These are phyloP conservation scores for Muricea muricata DNA, from an alignment of 92 coral and sea anemone species.

Conservation along the genomic window DNA sequence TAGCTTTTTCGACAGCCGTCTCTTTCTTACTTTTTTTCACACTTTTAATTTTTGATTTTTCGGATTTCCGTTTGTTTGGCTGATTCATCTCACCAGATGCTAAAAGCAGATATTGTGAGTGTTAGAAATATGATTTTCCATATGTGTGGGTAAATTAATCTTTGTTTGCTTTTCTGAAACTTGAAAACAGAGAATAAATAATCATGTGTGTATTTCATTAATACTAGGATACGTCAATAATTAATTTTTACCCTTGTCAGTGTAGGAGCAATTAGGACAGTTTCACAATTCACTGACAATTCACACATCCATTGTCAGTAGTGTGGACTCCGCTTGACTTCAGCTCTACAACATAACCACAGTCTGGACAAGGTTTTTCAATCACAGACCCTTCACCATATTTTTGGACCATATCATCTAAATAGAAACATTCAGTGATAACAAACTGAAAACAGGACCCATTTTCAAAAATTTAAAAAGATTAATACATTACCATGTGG, in stretches of 20 bases:
- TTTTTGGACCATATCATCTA: conserved; percentile 28
- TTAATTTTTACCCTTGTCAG: conserved; percentile 1
- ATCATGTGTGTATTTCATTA: no score
- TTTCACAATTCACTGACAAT: conserved; percentile 35
- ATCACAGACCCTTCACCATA: conserved; percentile 37
- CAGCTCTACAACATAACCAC: conserved; percentile 37
- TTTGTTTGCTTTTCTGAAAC: no score
- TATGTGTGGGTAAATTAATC: no score
- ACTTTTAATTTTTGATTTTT: no score
- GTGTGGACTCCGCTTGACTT: conserved; percentile 28
- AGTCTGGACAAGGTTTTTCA: conserved; percentile 34
- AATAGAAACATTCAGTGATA: not conserved
- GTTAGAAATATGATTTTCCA: no score
- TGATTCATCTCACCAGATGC: no score
- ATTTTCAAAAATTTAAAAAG: no score
- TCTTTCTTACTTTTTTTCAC: no score
- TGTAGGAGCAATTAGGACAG: conserved; percentile 37
- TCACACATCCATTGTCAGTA: conserved; percentile 20
- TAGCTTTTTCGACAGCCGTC: no score
- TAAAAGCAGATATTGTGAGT: no score
- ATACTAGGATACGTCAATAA: no score
- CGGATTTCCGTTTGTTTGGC: conserved; percentile 22
- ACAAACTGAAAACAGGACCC: not conserved
- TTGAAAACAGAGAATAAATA: no score
- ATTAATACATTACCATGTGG: not conserved